Conservation (phyloP, 1,140 invertebrate genomes). For the Bactericera cockerelli region DNA sequence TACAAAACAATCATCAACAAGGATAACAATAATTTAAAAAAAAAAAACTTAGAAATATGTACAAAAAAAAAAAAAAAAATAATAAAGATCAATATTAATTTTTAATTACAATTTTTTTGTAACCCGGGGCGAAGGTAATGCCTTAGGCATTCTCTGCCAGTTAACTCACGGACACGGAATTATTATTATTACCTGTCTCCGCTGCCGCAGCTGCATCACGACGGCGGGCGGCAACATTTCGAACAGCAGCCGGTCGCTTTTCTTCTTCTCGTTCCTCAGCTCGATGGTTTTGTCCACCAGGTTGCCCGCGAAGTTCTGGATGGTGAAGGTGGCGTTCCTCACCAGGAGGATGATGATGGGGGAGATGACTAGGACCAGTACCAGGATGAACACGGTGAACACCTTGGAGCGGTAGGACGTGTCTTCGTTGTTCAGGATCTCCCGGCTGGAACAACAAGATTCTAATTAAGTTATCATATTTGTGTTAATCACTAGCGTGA, state of each 20-base stretch:
- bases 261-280: constrained; percentile 32
- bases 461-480: too few relatives aligned
- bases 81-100: too few relatives aligned
- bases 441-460: not conserved
- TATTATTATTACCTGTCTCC: constrained; percentile 31
- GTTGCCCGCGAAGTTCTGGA: constrained; percentile 29
- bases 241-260: constrained; percentile 32
- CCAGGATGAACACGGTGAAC: not conserved
- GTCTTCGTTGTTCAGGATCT: not conserved
- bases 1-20: too few relatives aligned
- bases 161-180: too few relatives aligned
- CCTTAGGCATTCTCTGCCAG: too few relatives aligned
- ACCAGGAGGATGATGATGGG: constrained; percentile 36
- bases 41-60: too few relatives aligned
- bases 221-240: constrained; percentile 33
- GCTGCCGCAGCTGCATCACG: constrained; percentile 31
- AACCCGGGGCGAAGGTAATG: too few relatives aligned
- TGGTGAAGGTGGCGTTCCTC: constrained; percentile 33
- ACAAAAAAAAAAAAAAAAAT: too few relatives aligned
- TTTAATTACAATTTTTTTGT: too few relatives aligned
- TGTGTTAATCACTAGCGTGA: too few relatives aligned
- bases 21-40: too few relatives aligned
- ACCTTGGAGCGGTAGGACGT: not conserved
- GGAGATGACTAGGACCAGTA: constrained; percentile 34
- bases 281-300: constrained; percentile 26